phyloP scores from a whole-genome alignment of 2,113 vertebrate species.

The Lagopus muta region DNA sequence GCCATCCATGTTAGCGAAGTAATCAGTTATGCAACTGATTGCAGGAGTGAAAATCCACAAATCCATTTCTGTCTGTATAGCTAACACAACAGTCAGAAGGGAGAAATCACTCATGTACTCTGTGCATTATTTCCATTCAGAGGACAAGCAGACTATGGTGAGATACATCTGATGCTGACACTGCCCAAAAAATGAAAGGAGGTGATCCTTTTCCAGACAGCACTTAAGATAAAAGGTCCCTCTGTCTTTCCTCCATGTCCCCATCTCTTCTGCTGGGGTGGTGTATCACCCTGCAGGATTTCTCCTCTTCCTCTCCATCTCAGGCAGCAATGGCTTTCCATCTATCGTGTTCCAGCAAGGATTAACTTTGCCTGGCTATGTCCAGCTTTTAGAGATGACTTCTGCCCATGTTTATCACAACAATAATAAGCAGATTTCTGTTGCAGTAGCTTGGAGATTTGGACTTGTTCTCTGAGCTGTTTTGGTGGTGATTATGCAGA shows the following conservation, averaged over 20 bases:
- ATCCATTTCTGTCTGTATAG: neutral
- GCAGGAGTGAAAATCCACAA: neutral
- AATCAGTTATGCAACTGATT: neutral
- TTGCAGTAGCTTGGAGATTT: neutral
- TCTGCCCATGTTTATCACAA: neutral
- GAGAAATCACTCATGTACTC: neutral
- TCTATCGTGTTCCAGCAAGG: no score
- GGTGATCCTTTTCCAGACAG: neutral
- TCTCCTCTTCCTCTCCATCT: neutral
- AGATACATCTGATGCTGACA: neutral
- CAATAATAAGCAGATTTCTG: neutral
- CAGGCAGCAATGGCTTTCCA: neutral
- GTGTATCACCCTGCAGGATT: neutral
- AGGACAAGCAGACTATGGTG: neutral
- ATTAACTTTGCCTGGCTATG: neutral
- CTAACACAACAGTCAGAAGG: neutral
- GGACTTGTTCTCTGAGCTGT: neutral
- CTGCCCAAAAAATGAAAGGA: neutral
- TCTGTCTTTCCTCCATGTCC: neutral
- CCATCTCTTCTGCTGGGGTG: accelerated
- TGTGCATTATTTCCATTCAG: accelerated
- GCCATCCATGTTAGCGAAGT: neutral
- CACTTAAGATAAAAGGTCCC: neutral
- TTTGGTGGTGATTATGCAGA: neutral
- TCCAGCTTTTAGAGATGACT: neutral